A percentile compares a stretch with the other conserved stretches of the same genome.
phyloP scores from a whole-genome alignment of 2,113 vertebrate genomes.

The Anguilla rostrata region DNA sequence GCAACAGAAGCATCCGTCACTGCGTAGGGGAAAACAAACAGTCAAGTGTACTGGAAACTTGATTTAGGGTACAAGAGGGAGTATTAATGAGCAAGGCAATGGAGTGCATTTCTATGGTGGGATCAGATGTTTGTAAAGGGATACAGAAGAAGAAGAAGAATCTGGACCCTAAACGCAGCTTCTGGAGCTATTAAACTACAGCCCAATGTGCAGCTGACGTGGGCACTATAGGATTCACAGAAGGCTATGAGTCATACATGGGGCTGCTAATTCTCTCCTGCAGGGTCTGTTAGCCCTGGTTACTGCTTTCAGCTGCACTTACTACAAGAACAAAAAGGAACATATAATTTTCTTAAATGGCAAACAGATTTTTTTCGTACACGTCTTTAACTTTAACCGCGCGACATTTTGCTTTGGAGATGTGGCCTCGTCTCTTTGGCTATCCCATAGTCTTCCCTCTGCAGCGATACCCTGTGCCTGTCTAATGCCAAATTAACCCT shows the following conservation, averaged over 20 bases:
- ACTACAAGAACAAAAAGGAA: conserved; percentile 38
- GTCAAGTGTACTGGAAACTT: conserved; percentile 26
- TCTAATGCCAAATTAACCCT: background rate
- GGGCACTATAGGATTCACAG: conserved; percentile 33
- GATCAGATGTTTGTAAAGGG: conserved; percentile 59
- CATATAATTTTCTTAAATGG: conserved; percentile 40
- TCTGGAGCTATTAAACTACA: conserved; percentile 29
- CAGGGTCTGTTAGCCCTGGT: conserved; percentile 52
- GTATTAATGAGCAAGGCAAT: conserved; percentile 41
- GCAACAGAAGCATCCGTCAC: background rate
- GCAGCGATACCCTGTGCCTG: background rate
- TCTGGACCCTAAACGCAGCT: conserved; percentile 57
- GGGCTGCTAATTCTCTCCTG: conserved; percentile 49
- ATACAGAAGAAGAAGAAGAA: conserved; percentile 35
- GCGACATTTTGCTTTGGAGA: conserved; percentile 18
- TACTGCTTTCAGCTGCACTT: conserved; percentile 42
- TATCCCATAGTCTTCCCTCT: background rate
- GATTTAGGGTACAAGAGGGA: conserved; percentile 30
- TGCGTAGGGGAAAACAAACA: conserved; percentile 29
- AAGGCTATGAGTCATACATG: conserved; percentile 59
- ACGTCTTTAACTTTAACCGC: conserved; percentile 31
- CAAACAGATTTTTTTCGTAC: conserved; percentile 37
- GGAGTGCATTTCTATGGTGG: conserved; percentile 44
- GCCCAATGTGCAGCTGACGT: conserved; percentile 11
- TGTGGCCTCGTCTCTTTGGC: background rate